Conservation (phyloP, 2,888 invertebrate genomes). For the Cheilosia grossa region DNA sequence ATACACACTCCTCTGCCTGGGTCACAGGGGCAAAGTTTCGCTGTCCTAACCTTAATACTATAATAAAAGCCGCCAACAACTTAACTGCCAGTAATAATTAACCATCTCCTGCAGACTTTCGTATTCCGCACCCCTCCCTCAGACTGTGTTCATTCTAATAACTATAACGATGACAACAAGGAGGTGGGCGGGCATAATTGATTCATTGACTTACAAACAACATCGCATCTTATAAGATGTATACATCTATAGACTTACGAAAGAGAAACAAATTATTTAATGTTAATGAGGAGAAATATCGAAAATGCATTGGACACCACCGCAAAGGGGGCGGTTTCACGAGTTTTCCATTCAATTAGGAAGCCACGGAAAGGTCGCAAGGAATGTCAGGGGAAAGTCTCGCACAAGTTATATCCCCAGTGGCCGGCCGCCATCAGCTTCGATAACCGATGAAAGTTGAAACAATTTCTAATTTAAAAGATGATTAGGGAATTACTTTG, state of each 20-base stretch:
- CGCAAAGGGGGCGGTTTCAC: constrained; percentile 2
- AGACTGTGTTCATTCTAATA: constrained; percentile 12
- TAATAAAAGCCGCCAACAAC: constrained; percentile 40
- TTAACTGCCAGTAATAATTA: constrained; percentile 49
- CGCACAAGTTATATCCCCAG: not conserved
- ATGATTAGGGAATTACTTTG: constrained; percentile 26
- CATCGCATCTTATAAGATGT: not conserved
- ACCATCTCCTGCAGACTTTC: constrained; percentile 35
- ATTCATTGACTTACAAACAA: constrained; percentile 54
- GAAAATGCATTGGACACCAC: constrained; percentile 1
- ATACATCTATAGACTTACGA: not conserved
- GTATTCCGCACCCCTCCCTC: not conserved
- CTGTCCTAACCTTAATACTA: constrained; percentile 9
- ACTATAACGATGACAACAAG: constrained; percentile 34
- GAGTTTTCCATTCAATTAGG: constrained; percentile 17
- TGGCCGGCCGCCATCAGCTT: not conserved
- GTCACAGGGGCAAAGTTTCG: constrained; percentile 10
- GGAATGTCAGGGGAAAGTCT: not conserved
- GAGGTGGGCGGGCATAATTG: constrained; percentile 48
- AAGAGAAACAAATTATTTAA: constrained; percentile 31
- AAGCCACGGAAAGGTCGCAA: not conserved
- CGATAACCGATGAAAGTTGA: constrained; percentile 12
- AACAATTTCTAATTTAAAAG: constrained; percentile 24
- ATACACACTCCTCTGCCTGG: not conserved
- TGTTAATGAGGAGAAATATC: constrained; percentile 34